These are phyloP conservation scores for Lutjanus erythropterus DNA, from an alignment of 2,113 vertebrate genomes.

Conservation along the genomic window DNA sequence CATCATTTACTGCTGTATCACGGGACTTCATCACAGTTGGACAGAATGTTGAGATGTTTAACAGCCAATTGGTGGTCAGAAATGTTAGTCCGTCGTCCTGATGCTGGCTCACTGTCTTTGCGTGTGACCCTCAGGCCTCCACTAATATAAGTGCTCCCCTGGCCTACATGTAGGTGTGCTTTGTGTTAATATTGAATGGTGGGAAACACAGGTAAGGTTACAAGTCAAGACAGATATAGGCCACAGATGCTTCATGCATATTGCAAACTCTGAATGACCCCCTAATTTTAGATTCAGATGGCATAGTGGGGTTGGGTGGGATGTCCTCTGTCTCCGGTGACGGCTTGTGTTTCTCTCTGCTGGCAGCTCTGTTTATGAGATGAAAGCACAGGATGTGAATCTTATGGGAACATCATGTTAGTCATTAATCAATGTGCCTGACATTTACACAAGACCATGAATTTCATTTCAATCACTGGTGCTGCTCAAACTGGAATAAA, in stretches of 20 bases:
- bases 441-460: background rate
- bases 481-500: background rate
- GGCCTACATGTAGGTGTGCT: slow-evolving; percentile 11
- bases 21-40: background rate
- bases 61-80: background rate
- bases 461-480: background rate
- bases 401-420: background rate
- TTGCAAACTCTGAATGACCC: slow-evolving; percentile 63
- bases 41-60: background rate
- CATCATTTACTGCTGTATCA: background rate
- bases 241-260: slow-evolving; percentile 62
- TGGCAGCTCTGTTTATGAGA: slow-evolving; percentile 38
- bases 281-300: slow-evolving; percentile 62
- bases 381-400: slow-evolving; percentile 10
- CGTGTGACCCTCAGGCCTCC: background rate
- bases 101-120: background rate
- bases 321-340: slow-evolving; percentile 50
- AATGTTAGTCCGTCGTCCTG: background rate
- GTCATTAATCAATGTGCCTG: background rate
- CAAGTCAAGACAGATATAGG: slow-evolving; percentile 36
- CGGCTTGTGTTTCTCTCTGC: slow-evolving; percentile 34
- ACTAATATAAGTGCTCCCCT: slow-evolving; percentile 30
- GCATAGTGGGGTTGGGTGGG: slow-evolving; percentile 12
- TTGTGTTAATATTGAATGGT: slow-evolving; percentile 58
- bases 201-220: slow-evolving; percentile 65